Evolutionary conservation across 2,888 invertebrate genomes (phyloP), one percentile per base, ranked within the genome.

Genomic region (Apamea crenata): DNA sequence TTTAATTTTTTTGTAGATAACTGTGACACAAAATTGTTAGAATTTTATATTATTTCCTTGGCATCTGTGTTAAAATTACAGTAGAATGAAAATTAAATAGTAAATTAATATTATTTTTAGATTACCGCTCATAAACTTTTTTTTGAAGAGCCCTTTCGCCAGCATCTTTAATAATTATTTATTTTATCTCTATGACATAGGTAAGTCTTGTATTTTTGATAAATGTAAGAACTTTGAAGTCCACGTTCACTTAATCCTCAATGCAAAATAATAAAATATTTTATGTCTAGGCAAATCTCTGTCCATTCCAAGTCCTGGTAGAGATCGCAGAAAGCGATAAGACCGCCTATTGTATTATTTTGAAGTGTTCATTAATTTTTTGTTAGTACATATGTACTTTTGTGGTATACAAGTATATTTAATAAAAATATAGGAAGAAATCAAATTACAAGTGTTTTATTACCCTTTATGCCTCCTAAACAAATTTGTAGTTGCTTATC

Each of bases 391-490:
- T 53, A 25, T 21, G 56, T 25, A 56, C 25, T 56, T 56, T 18
- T 50, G 6, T 50, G 18, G 50, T 56, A 2, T 56, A 25, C 25
- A 25, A 56, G 25, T 25, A 25, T 56, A 25, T 56, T 56, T 56
- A 25, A 76, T 44, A 44, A 59, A 76, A 76, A 36, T 32, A 50
- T 32, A 2, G 2, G 10, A 59, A 44, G 3, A 8, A n/a, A 32
- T 14, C 44, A 74, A 75, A 44, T 75, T 25, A 14, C 12, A 44
- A 59, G 56, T 59, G 32, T 76, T 76, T 76, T 76, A 32, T 56
- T 75, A 8, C 25, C 53, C 32, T 70, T 32, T 10, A 70, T 25
- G 16, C 25, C 32, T 53, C 36, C 16, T 32, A 32, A 12, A 8
- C 25, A 25, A 53, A 73, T 25, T 10, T 40, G n/a, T n/a, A 50